Evolutionary conservation across 2,888 invertebrate species (phyloP).

Genomic region (Hypena proboscidalis): DNA sequence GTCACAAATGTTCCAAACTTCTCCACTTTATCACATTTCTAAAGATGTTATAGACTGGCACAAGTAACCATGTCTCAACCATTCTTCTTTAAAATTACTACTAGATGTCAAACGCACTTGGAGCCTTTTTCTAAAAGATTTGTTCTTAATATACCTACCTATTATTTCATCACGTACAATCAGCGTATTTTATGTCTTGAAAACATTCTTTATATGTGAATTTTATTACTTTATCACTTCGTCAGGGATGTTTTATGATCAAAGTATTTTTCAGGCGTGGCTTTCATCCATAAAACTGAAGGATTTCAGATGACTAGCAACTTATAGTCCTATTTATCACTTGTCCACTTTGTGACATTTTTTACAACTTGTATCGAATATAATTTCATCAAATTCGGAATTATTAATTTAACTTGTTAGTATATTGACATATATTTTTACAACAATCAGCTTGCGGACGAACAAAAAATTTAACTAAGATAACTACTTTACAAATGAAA

Average conservation of each 20-base stretch:
- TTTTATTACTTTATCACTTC: slow-evolving; percentile 52
- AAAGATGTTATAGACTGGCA: slow-evolving; percentile 32
- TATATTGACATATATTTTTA: no score
- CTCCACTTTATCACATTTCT: slow-evolving; percentile 21
- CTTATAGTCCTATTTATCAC: slow-evolving; percentile 28
- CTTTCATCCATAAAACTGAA: slow-evolving; percentile 25
- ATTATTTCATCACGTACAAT: slow-evolving; percentile 71
- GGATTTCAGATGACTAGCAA: slow-evolving; percentile 22
- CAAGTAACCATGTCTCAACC: slow-evolving; percentile 58
- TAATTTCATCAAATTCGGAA: no score
- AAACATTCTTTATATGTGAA: slow-evolving; percentile 46
- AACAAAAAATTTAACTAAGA: no score
- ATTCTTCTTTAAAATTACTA: slow-evolving; percentile 66
- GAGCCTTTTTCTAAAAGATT: slow-evolving; percentile 59
- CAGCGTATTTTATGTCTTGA: slow-evolving; percentile 60
- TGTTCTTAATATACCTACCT: slow-evolving; percentile 58
- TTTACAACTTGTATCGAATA: no score
- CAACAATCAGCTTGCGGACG: no score
- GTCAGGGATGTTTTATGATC: slow-evolving; percentile 35
- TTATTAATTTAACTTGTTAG: no score
- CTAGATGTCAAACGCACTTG: slow-evolving; percentile 69
- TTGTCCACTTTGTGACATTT: slow-evolving; percentile 4
- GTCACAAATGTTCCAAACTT: slow-evolving; percentile 11
- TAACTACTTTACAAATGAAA: no score
- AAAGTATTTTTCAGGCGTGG: slow-evolving; percentile 24